Conservation (phyloP, 2,113 vertebrate species). For the Dasypus novemcinctus region DNA sequence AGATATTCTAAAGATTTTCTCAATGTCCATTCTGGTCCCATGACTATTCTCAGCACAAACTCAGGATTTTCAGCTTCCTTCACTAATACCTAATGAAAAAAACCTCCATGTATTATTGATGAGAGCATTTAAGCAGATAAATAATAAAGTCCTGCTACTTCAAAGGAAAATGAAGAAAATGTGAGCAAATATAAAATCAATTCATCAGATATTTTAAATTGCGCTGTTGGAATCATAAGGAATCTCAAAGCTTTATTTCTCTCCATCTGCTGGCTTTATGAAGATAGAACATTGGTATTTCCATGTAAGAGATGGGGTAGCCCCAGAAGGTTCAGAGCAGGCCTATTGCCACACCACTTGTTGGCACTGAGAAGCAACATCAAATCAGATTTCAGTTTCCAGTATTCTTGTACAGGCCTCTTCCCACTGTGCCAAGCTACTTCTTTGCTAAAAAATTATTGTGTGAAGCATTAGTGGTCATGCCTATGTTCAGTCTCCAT, state of each 20-base stretch:
- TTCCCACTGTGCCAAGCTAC: neutral
- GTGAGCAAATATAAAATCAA: conserved; percentile 53
- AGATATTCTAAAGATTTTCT: neutral
- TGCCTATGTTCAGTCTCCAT: neutral
- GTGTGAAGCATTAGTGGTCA: neutral
- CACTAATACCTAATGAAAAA: neutral
- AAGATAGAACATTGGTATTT: neutral
- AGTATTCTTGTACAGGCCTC: neutral
- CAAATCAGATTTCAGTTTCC: neutral
- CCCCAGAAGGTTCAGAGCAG: neutral
- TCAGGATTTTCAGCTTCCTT: neutral
- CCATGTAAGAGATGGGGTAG: neutral
- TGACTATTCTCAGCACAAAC: conserved; percentile 25
- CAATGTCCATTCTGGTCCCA: neutral
- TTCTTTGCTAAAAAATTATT: neutral
- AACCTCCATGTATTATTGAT: conserved; percentile 3
- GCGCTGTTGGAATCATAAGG: neutral
- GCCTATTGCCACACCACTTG: neutral
- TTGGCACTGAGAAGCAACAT: neutral
- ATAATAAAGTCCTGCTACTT: conserved; percentile 36
- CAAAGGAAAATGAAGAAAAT: conserved; percentile 54
- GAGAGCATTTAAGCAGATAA: conserved; percentile 34
- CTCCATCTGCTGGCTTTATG: neutral
- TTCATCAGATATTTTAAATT: conserved; percentile 38
- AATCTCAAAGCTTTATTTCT: neutral